Evolutionary conservation across 2,113 vertebrate species (phyloP).

Genomic region (Spilogale gracilis): DNA sequence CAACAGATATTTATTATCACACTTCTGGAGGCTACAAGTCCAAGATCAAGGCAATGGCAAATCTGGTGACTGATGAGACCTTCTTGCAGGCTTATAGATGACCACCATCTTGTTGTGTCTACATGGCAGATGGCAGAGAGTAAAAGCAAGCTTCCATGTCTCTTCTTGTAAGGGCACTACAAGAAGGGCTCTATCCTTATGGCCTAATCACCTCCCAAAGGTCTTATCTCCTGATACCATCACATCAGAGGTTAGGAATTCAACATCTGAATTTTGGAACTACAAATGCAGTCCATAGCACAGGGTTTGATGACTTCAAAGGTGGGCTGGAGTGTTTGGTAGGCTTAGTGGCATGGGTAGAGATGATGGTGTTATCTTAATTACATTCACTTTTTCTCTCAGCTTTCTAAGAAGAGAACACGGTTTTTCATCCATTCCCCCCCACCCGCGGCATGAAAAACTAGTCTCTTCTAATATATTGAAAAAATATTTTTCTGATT

Average conservation of each 20-base stretch:
- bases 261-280: background rate
- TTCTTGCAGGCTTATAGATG: background rate
- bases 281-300: background rate
- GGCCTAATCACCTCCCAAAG: background rate
- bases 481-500: background rate
- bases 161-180: background rate
- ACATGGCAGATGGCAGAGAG: background rate
- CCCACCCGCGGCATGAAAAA: background rate
- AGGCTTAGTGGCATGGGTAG: background rate
- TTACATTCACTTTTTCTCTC: background rate
- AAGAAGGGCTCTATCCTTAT: background rate
- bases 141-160: background rate
- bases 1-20: background rate
- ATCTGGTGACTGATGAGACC: background rate
- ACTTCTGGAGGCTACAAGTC: background rate
- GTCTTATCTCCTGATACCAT: background rate
- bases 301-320: background rate
- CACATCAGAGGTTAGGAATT: background rate
- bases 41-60: background rate
- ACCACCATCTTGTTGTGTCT: background rate
- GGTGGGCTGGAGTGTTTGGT: background rate
- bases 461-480: background rate
- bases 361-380: background rate
- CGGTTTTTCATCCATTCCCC: background rate
- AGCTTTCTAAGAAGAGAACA: background rate